Base-by-base conservation (phyloP, 2,797 vertebrate genomes). In the Pampus argenteus region DNA sequence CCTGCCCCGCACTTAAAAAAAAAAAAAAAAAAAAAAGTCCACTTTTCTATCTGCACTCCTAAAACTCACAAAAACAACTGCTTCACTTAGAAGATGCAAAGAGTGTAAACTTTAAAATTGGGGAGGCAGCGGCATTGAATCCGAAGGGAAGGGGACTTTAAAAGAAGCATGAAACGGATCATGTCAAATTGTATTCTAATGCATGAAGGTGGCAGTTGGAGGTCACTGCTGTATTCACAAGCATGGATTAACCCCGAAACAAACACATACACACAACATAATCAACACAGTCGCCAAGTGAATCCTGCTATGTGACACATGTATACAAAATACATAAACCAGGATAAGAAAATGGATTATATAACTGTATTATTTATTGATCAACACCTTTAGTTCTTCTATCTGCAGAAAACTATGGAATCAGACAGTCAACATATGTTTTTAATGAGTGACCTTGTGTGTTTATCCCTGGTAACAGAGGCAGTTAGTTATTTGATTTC, bases 161-260 rank as follows among this genome's bases (percentile, higher is more conserved):
- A 47, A 40, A 38, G 57, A 70, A 61, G 74, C 66, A 28, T 74
- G 72, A 69, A 88, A 76, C n/a, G 1, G 73, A 59, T 76, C 62
- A 77, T 71, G 82, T 83, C 76, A 80, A 62, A 66, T 76, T 84
- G 76, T 71, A 74, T 88, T 87, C 45, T 60, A 69, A 83, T 76
- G 66, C 81, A 47, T 72, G 67, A 80, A 78, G 74, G 63, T 83
- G 82, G 64, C 59, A 71, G 38, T 50, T 81, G 74, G 78, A 86
- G 82, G 88, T 89, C 84, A 88, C 54, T 62, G 77, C 61, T 14
- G 71, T 47, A 76, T 81, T 74, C 59, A 64, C 29, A 49, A 62
- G 49, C 34, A 22, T 20, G 48, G 22, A 56, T 72, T 58, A 66
- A 69, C 29, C 3, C 48, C 62, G 14, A 40, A 67, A 47, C 60